These are phyloP conservation scores for Metridium senile DNA, from an alignment of 92 coral and sea anemone genomes.

Conservation along the genomic window DNA sequence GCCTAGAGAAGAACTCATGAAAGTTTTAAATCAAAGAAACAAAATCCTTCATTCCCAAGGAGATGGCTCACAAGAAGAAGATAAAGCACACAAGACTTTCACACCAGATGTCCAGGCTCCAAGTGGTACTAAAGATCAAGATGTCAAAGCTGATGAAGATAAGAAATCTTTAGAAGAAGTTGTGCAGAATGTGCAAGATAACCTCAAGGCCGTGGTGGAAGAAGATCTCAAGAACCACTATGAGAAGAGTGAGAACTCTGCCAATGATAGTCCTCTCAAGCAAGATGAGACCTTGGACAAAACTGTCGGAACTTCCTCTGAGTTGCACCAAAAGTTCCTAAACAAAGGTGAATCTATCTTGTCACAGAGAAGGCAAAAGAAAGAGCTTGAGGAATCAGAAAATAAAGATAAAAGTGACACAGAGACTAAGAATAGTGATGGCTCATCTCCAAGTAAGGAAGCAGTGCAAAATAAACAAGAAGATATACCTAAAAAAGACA, in stretches of 20 bases:
- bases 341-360: conserved; percentile 4
- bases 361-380: conserved; percentile 3
- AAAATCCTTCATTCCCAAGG: conserved; percentile 19
- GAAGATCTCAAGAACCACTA: conserved; percentile 9
- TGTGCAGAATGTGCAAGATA: conserved; percentile 26
- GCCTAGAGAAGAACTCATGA: conserved; percentile 32
- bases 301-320: too few species aligned
- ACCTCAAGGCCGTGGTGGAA: conserved; percentile 37
- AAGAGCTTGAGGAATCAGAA: background rate
- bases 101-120: background rate
- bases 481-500: background rate
- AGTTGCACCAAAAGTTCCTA: background rate
- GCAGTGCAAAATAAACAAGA: background rate
- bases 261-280: too few species aligned
- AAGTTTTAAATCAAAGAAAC: conserved; percentile 21
- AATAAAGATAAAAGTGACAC: background rate
- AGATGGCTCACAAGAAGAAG: background rate
- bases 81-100: background rate
- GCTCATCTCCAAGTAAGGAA: background rate
- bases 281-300: too few species aligned
- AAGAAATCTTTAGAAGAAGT: conserved; percentile 27
- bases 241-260: conserved; percentile 16
- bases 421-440: background rate
- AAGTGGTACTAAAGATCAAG: conserved; percentile 2
- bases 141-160: background rate